Percentiles rank a stretch among this genome's conserved stretches.
Evolutionary conservation across 2,113 vertebrate genomes (phyloP).

Genomic region (Cephalopterus ornatus): DNA sequence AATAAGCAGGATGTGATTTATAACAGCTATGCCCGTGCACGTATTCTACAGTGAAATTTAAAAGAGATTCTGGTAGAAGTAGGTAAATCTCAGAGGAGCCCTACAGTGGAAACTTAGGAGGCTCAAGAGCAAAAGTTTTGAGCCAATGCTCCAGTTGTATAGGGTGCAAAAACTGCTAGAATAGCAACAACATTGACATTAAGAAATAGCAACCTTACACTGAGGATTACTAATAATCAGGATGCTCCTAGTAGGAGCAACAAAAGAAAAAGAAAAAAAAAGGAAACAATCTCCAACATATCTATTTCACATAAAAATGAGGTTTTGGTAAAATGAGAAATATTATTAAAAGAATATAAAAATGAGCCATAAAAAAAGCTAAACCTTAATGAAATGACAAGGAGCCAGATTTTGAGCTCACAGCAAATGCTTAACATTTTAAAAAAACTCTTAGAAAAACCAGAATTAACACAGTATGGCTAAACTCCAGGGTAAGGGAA

Average conservation of each 20-base stretch:
- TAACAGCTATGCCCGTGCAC: neutral
- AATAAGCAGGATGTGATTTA: neutral
- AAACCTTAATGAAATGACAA: neutral
- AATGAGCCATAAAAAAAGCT: neutral
- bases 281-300: neutral
- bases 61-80: neutral
- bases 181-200: neutral
- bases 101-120: neutral
- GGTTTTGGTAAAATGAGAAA: neutral
- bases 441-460: neutral
- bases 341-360: neutral
- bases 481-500: neutral
- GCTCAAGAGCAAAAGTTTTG: neutral
- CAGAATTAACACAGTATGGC: neutral
- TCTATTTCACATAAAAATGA: neutral
- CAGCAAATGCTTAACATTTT: neutral
- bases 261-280: neutral
- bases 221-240: neutral
- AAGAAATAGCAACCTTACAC: neutral
- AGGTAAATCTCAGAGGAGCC: neutral
- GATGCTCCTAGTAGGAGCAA: neutral
- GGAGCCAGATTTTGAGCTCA: neutral
- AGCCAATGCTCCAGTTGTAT: neutral
- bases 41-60: neutral
- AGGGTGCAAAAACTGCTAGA: neutral